These are phyloP conservation scores for Patella vulgata DNA, from an alignment of 1,140 invertebrate species.

Conservation along the genomic window DNA sequence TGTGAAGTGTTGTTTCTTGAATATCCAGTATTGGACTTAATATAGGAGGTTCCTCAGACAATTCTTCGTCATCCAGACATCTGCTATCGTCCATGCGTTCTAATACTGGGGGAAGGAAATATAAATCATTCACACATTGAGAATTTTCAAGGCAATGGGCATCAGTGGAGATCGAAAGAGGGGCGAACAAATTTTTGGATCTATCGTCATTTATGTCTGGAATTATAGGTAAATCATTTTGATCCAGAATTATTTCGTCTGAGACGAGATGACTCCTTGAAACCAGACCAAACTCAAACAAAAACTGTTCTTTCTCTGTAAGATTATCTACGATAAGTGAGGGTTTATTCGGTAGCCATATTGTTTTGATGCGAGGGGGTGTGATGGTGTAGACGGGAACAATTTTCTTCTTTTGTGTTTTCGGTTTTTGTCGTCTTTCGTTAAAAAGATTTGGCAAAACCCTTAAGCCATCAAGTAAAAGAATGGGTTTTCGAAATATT, in stretches of 20 bases:
- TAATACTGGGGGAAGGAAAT: too few species aligned
- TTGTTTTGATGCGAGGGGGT: not conserved
- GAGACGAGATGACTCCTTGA: not conserved
- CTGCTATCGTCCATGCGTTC: too few species aligned
- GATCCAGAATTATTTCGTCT: not conserved
- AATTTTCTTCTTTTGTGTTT: not conserved
- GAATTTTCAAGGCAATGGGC: too few species aligned
- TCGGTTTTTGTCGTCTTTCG: not conserved
- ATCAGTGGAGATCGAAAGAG: not conserved
- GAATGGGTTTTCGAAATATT: not conserved
- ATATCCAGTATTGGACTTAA: too few species aligned
- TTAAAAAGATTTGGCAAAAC: not conserved
- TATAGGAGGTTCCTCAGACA: too few species aligned
- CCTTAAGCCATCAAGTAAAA: not conserved
- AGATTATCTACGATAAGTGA: slow-evolving; percentile 1
- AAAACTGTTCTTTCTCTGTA: slow-evolving; percentile 15
- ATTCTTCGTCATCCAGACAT: too few species aligned
- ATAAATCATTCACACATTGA: too few species aligned
- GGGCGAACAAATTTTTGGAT: not conserved
- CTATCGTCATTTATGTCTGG: not conserved
- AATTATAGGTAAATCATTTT: not conserved
- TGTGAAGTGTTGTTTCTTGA: too few species aligned
- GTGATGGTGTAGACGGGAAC: not conserved
- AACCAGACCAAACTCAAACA: slow-evolving; percentile 7
- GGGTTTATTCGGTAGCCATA: slow-evolving; percentile 2